Base-by-base conservation (phyloP, 2,888 invertebrate genomes). In the Mylabris sibirica region DNA sequence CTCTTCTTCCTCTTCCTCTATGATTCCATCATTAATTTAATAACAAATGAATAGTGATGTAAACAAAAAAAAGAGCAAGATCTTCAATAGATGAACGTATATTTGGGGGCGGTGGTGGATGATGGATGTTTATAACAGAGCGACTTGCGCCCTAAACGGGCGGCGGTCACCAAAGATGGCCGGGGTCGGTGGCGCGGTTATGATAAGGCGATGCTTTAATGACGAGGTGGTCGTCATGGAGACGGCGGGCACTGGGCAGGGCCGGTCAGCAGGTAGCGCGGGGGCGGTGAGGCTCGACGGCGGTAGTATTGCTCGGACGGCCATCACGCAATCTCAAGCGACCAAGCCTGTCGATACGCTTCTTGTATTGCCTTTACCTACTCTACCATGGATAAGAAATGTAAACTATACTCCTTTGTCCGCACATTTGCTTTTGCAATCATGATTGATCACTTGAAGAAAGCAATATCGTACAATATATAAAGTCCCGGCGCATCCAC, bases 181-280 rank as follows among this genome's bases (percentile, higher is more conserved):
- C 83, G 84, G 79, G 80, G 79, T 80, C 83, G 84, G 80, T 78
- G 76, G 81, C 85, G 85, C 85, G 86, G 86, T 87, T 87, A 87
- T 87, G 87, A 87, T 87, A 86, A 87, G 86, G 86, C 86, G 86
- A 86, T 86, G 85, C 85, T 86, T 86, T 87, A 86, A 87, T 86
- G 86, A 86, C 86, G 85, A 85, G 84, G 85, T 84, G 84, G 86
- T 86, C 84, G 83, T 84, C 83, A 86, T 86, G 84, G 83, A 79
- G 82, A 86, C 86, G 85, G 83, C 83, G 84, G 85, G 84, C 85
- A 84, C 84, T 85, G 86, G 85, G 85, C 85, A 84, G 83, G 84
- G 84, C 84, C 84, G 85, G 84, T 81, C 82, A 80, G 80, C 82
- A 82, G 83, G 82, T 82, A 79, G 81, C 77, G 76, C 76, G 76